These are phyloP conservation scores for Acropora yongei DNA, from an alignment of 64 coral and sea anemone genomes.

Conservation along the genomic window DNA sequence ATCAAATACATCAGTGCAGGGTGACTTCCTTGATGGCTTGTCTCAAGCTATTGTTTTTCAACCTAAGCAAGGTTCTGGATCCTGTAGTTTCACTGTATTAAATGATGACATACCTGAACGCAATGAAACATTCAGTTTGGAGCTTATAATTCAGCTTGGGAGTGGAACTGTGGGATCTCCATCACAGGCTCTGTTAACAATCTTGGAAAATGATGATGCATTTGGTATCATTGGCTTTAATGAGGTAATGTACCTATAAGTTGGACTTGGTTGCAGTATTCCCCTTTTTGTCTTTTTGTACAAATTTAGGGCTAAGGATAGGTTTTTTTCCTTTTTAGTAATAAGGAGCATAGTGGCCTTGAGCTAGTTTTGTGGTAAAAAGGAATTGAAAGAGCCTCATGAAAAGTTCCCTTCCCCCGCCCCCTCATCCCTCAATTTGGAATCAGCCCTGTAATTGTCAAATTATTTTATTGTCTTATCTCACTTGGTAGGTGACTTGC, in stretches of 20 bases:
- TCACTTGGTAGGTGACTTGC: too few relatives aligned
- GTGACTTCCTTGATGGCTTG: background rate
- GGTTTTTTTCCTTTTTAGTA: too few relatives aligned
- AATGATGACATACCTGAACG: slow-evolving; percentile 77
- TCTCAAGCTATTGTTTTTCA: background rate
- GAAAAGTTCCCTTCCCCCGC: too few relatives aligned
- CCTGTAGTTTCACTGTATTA: slow-evolving; percentile 63
- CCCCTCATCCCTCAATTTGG: too few relatives aligned
- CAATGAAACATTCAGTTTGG: slow-evolving; percentile 90
- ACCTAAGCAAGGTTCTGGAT: background rate
- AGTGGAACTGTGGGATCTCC: slow-evolving; percentile 40
- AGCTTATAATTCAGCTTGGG: slow-evolving; percentile 34
- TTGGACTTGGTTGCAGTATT: too few relatives aligned
- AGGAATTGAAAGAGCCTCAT: too few relatives aligned
- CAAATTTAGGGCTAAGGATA: too few relatives aligned
- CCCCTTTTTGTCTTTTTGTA: too few relatives aligned
- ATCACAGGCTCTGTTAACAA: slow-evolving; percentile 60
- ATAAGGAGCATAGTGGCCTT: too few relatives aligned
- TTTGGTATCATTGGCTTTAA: slow-evolving; percentile 93
- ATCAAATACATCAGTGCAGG: slow-evolving; percentile 10
- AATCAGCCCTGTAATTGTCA: too few relatives aligned
- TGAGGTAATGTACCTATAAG: slow-evolving; percentile 61
- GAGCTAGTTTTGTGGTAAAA: too few relatives aligned
- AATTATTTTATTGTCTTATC: too few relatives aligned
- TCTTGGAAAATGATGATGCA: slow-evolving; percentile 81